Evolutionary conservation across 2,113 vertebrate species (phyloP).

Genomic region (Monarcha castaneiventris): DNA sequence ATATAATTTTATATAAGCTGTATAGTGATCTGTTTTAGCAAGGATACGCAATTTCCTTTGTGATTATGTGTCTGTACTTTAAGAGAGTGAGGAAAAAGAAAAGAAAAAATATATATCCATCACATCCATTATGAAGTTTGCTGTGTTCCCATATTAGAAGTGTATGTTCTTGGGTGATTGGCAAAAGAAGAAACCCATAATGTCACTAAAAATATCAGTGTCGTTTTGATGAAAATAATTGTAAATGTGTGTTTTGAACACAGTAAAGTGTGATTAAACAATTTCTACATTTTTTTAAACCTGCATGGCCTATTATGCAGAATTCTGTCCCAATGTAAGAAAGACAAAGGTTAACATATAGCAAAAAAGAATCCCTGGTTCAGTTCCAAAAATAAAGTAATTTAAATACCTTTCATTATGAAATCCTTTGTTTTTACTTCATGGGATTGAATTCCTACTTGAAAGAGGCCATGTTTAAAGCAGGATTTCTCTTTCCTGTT

Average conservation of each 20-base stretch:
- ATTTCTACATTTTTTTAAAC: background rate
- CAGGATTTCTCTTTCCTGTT: conserved; percentile 70
- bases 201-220: background rate
- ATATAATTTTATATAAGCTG: background rate
- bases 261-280: background rate
- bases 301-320: background rate
- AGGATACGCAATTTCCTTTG: background rate
- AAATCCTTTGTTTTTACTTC: conserved; percentile 70
- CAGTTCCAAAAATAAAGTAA: conserved; percentile 62
- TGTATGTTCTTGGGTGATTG: background rate
- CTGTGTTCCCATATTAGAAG: background rate
- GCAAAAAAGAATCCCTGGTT: conserved; percentile 32
- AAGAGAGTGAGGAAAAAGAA: background rate
- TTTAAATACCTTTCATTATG: conserved; percentile 67
- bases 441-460: conserved; percentile 67
- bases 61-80: background rate
- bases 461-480: conserved; percentile 71
- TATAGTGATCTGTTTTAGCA: background rate
- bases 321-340: background rate
- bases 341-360: conserved; percentile 25
- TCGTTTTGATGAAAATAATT: background rate
- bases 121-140: background rate
- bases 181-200: background rate
- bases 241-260: background rate
- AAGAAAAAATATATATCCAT: background rate